Percentiles rank a stretch among this genome's conserved stretches.
These are phyloP conservation scores for Oceanodroma leucorhoa DNA, from an alignment of 2,797 vertebrate species.

Conservation along the genomic window DNA sequence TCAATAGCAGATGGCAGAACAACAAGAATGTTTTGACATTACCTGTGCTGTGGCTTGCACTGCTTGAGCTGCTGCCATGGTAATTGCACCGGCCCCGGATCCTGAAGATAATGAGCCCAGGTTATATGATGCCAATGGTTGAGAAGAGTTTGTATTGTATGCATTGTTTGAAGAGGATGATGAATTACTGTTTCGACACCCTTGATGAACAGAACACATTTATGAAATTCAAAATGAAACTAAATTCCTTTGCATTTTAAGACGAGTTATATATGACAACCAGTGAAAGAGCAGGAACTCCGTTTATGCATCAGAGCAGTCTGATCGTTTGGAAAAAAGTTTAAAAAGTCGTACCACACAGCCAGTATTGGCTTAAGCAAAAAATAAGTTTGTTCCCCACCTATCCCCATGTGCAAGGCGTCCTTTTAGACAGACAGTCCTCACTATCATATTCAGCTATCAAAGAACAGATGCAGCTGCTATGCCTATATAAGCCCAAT, in stretches of 20 bases:
- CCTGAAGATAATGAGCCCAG: conserved; percentile 91
- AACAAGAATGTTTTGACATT: neutral
- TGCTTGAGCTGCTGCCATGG: conserved; percentile 98
- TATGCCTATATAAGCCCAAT: neutral
- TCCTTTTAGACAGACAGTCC: neutral
- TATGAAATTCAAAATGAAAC: conserved; percentile 72
- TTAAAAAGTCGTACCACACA: neutral
- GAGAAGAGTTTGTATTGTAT: conserved; percentile 92
- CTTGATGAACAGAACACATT: conserved; percentile 78
- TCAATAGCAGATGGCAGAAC: neutral
- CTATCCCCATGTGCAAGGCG: neutral
- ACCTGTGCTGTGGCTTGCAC: conserved; percentile 98
- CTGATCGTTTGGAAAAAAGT: neutral
- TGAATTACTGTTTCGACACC: conserved; percentile 93
- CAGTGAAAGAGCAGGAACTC: conserved; percentile 33
- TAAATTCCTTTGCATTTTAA: conserved; percentile 61
- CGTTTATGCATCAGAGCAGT: neutral
- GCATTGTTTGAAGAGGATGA: conserved; percentile 88
- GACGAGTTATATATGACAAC: conserved; percentile 42
- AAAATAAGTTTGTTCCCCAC: neutral
- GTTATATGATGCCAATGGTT: conserved; percentile 93
- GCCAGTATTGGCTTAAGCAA: neutral
- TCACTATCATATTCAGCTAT: neutral
- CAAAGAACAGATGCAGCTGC: neutral
- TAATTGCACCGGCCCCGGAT: conserved; percentile 91